Percentiles rank a stretch among this genome's conserved stretches.
phyloP scores from a whole-genome alignment of 30 jellyfish, hydroid and myxozoan species.

The Clytia hemisphaerica region DNA sequence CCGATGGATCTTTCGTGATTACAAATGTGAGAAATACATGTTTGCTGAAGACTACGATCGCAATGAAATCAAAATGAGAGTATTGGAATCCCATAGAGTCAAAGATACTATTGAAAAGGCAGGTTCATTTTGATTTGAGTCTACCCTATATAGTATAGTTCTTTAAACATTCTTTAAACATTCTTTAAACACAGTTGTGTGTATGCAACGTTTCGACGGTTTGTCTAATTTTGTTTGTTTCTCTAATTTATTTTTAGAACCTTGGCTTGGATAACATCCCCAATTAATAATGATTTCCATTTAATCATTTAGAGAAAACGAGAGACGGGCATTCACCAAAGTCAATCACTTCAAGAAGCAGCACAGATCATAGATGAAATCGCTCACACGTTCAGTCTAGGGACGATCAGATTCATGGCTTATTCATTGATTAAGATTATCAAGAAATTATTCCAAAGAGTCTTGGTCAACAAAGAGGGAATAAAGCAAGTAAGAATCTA shows the following conservation, averaged over 20 bases:
- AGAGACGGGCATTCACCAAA: slow-evolving; percentile 22
- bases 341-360: slow-evolving; percentile 33
- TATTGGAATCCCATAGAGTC: slow-evolving; percentile 48
- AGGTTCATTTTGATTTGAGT: neutral
- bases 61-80: slow-evolving; percentile 30
- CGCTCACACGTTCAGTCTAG: slow-evolving; percentile 58
- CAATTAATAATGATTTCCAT: neutral
- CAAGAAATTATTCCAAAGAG: slow-evolving; percentile 41
- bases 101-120: slow-evolving; percentile 58
- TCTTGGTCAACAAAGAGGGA: slow-evolving; percentile 73
- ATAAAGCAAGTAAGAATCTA: slow-evolving; percentile 48
- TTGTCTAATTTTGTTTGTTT: neutral
- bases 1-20: slow-evolving; percentile 19
- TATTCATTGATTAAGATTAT: slow-evolving; percentile 42
- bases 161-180: neutral
- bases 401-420: slow-evolving; percentile 66
- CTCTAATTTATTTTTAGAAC: too few species aligned
- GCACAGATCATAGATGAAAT: slow-evolving; percentile 67
- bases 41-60: slow-evolving; percentile 44
- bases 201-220: neutral
- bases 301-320: neutral
- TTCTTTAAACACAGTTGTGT: too few species aligned
- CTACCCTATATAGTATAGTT: neutral
- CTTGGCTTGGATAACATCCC: neutral
- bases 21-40: slow-evolving; percentile 39